Evolutionary conservation across 2,888 invertebrate species (phyloP), one percentile per base, ranked within the genome.

Genomic region (Diaperis boleti): DNA sequence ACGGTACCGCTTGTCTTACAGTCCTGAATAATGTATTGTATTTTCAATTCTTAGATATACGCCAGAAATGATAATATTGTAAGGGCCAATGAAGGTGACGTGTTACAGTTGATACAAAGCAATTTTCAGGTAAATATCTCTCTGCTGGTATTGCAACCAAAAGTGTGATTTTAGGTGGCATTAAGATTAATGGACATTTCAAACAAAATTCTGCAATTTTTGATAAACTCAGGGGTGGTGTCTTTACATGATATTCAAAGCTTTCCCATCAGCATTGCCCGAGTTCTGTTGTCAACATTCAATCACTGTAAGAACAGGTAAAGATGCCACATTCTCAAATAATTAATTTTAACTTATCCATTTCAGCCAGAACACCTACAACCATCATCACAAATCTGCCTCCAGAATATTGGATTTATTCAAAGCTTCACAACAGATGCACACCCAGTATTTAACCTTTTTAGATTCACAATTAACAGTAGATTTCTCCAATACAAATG

Each of bases 341-440:
- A 17, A 1, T 11, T 54, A 6, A 54, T 64, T n/a, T n/a, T 7
- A 37, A 4, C 7, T 22, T 18, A 35, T 44, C 20, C 44, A 20
- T 71, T 73, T 13, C 62, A 76, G 77, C 45, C 64, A 72, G 26
- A 69, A 72, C 29, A 33, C 64, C 2, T 76, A 74, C 15, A 69
- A 71, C 41, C 33, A 44, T n/a, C 59, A 69, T 33, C 72, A 72
- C 50, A 69, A 68, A 8, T 62, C 67, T 14, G 50, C 68, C 42
- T 61, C 50, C 11, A 73, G 75, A 63, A 64, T 77, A 35, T 29
- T 73, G 26, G 50, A 69, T 8, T 47, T 76, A 13, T 75, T 76
- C 60, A 69, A 70, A 33, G 55, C 61, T 49, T 61, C 73, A 3
- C 73, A 75, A 47, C 70, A 72, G 11, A 29, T 72, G 8, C 72